Evolutionary conservation across 2,888 invertebrate genomes (phyloP).

Genomic region (Leptothorax acervorum): DNA sequence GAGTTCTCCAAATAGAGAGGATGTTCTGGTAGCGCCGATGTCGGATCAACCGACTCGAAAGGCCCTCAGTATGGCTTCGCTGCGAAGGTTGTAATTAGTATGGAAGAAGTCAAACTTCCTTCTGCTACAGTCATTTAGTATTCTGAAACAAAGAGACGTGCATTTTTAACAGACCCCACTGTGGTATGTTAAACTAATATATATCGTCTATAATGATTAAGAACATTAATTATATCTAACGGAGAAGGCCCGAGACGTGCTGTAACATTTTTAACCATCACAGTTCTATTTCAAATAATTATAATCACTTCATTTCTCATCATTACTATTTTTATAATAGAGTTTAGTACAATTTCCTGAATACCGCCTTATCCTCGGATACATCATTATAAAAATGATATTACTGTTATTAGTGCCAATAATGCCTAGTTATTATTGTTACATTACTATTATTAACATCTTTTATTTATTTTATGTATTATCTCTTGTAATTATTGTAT

Average conservation of each 20-base stretch:
- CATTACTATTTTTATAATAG: slow-evolving; percentile 18
- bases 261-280: slow-evolving; percentile 1
- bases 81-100: slow-evolving; percentile 89
- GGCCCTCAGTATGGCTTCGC: slow-evolving; percentile 89
- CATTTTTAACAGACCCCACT: slow-evolving; percentile 48
- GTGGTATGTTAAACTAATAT: slow-evolving; percentile 50
- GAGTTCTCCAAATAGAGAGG: slow-evolving; percentile 87
- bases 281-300: slow-evolving; percentile 13
- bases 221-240: slow-evolving; percentile 39
- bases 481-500: slow-evolving; percentile 50
- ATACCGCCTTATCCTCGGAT: slow-evolving; percentile 13
- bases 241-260: background rate
- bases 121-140: slow-evolving; percentile 58
- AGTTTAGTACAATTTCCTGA: slow-evolving; percentile 39
- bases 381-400: slow-evolving; percentile 48
- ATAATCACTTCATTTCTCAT: slow-evolving; percentile 4
- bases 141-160: slow-evolving; percentile 48
- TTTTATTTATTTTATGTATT: slow-evolving; percentile 64
- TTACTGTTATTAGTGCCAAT: slow-evolving; percentile 63
- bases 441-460: slow-evolving; percentile 59
- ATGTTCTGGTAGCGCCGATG: slow-evolving; percentile 91
- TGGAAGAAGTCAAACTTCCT: slow-evolving; percentile 64
- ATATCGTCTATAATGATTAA: slow-evolving; percentile 38
- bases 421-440: slow-evolving; percentile 54
- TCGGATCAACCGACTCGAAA: slow-evolving; percentile 95